phyloP scores from a whole-genome alignment of 2,113 vertebrate species.

The Pimephales promelas region DNA sequence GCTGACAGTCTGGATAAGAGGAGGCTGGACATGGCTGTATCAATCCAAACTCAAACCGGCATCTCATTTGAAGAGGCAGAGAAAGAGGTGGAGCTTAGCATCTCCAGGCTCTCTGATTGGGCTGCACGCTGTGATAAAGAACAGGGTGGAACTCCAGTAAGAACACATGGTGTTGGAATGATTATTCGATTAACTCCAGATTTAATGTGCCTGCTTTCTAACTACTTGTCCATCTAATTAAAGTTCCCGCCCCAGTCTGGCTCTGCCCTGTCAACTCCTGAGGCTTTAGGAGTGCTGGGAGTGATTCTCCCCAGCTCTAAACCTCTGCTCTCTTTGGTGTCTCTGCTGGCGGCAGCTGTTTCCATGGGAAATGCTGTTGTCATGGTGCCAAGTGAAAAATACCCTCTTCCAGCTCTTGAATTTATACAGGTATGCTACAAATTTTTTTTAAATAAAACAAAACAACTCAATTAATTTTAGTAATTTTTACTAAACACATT shows the following conservation, averaged over 20 bases:
- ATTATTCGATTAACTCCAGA: not conserved
- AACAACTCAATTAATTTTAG: too few relatives aligned
- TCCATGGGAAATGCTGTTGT: constrained; percentile 82
- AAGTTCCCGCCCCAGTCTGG: constrained; percentile 81
- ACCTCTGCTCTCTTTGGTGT: constrained; percentile 84
- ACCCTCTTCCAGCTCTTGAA: constrained; percentile 80
- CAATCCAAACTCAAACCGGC: constrained; percentile 71
- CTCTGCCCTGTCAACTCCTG: constrained; percentile 76
- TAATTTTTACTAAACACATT: too few relatives aligned
- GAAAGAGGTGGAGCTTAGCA: constrained; percentile 80
- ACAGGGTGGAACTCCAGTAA: constrained; percentile 76
- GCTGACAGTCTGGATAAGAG: constrained; percentile 78
- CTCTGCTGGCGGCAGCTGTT: constrained; percentile 81
- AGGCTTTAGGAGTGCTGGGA: constrained; percentile 85
- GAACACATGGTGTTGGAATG: constrained; percentile 9
- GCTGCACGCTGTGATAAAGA: constrained; percentile 79
- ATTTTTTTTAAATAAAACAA: too few relatives aligned
- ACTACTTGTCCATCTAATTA: constrained; percentile 23
- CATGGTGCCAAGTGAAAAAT: constrained; percentile 80
- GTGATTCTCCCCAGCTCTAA: constrained; percentile 79
- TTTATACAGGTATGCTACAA: constrained; percentile 75
- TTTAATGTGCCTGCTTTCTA: not conserved
- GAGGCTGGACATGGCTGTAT: constrained; percentile 60
- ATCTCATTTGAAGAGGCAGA: constrained; percentile 61
- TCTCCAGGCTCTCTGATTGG: constrained; percentile 79